Percentiles rank a stretch among this genome's conserved stretches.
phyloP scores from a whole-genome alignment of 2,888 invertebrate genomes.

The Allolobophora icterica region DNA sequence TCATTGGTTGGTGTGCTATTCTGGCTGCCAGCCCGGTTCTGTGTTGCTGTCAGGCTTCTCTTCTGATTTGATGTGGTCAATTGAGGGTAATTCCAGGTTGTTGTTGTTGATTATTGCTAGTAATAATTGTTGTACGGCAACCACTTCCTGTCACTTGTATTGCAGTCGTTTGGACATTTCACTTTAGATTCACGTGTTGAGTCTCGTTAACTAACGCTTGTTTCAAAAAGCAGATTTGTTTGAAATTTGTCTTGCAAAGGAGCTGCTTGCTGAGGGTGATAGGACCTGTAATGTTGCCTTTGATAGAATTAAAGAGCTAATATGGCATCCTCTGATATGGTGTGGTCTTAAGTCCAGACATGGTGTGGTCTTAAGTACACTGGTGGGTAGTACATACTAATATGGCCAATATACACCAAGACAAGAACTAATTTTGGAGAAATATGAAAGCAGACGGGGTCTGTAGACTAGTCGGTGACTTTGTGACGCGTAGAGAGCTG shows the following conservation, averaged over 20 bases:
- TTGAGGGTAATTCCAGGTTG: not conserved
- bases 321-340: not conserved
- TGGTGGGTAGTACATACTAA: too few species aligned
- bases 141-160: not conserved
- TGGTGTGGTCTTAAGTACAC: not conserved
- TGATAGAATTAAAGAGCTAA: not conserved
- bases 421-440: not conserved
- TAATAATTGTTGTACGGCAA: not conserved
- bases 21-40: not conserved
- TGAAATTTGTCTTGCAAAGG: not conserved
- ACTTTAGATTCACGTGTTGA: not conserved
- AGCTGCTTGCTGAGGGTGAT: not conserved
- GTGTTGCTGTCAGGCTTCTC: too few species aligned
- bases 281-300: not conserved
- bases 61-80: not conserved
- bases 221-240: too few species aligned
- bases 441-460: not conserved
- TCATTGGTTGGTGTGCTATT: not conserved
- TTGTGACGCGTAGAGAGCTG: not conserved
- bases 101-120: not conserved
- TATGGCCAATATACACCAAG: not conserved
- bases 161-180: not conserved
- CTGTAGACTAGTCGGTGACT: not conserved
- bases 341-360: not conserved
- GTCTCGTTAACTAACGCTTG: too few species aligned